A percentile compares a stretch with the other conserved stretches of the same genome.
Conservation (phyloP, 2,888 invertebrate species). For the Bombyx huttoni region DNA sequence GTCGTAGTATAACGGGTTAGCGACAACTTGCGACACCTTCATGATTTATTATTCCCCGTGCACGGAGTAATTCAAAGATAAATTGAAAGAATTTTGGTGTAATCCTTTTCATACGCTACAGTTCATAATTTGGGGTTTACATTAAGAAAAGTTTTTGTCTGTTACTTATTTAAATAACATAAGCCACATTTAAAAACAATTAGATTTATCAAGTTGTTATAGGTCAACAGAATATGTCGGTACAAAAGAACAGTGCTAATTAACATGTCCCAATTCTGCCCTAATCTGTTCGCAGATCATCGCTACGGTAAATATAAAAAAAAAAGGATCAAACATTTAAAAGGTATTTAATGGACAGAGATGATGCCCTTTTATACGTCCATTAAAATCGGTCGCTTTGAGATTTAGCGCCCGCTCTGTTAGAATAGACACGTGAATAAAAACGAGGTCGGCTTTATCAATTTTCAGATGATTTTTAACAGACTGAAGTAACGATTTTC, state of each 20-base stretch:
- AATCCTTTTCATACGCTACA: slow-evolving; percentile 18
- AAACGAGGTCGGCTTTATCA: slow-evolving; percentile 40
- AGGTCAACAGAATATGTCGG: not conserved
- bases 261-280: slow-evolving; percentile 35
- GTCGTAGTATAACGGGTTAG: slow-evolving; percentile 54
- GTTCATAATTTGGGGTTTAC: not conserved
- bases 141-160: not conserved
- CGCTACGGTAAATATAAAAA: slow-evolving; percentile 60
- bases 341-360: slow-evolving; percentile 69
- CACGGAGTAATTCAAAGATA: slow-evolving; percentile 14
- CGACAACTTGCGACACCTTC: slow-evolving; percentile 52
- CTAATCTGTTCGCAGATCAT: slow-evolving; percentile 57
- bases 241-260: slow-evolving; percentile 32
- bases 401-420: slow-evolving; percentile 49
- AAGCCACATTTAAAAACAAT: no score
- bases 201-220: not conserved
- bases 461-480: slow-evolving; percentile 50
- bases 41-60: slow-evolving; percentile 54
- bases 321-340: slow-evolving; percentile 70
- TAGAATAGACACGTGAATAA: slow-evolving; percentile 44
- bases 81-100: slow-evolving; percentile 39
- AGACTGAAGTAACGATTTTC: slow-evolving; percentile 24
- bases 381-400: slow-evolving; percentile 65
- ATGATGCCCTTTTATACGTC: slow-evolving; percentile 65
- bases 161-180: no score